These are phyloP conservation scores for Chlorospingus flavigularis DNA, from an alignment of 2,797 vertebrate species.

Conservation along the genomic window DNA sequence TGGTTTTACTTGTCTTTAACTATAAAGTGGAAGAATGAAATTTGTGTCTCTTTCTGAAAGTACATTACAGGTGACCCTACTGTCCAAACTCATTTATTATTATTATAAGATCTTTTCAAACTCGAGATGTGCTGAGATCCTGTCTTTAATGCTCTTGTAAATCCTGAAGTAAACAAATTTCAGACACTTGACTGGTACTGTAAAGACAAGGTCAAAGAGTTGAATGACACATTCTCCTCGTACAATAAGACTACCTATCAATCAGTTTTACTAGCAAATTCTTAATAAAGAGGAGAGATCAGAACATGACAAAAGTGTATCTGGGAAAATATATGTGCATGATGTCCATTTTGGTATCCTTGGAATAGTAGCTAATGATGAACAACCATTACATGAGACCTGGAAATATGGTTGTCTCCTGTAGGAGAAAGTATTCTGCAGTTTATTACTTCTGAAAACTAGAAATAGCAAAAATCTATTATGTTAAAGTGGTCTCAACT, in stretches of 20 bases:
- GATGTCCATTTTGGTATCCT: background rate
- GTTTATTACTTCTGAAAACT: background rate
- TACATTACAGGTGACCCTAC: background rate
- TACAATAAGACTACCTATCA: slow-evolving; percentile 10
- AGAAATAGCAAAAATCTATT: background rate
- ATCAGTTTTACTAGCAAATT: slow-evolving; percentile 55
- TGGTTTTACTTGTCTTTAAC: background rate
- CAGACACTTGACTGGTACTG: background rate
- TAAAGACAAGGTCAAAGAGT: slow-evolving; percentile 46
- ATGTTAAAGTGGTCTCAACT: background rate
- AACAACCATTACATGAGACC: background rate
- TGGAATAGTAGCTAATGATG: background rate
- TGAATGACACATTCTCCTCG: slow-evolving; percentile 7
- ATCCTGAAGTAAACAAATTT: slow-evolving; percentile 62
- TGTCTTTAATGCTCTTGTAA: slow-evolving; percentile 52
- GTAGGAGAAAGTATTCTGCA: background rate
- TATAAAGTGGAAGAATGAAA: background rate
- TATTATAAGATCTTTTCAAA: slow-evolving; percentile 26
- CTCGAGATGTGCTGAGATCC: slow-evolving; percentile 31
- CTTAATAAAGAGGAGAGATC: slow-evolving; percentile 7
- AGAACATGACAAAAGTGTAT: background rate
- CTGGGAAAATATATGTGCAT: background rate
- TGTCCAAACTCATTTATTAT: slow-evolving; percentile 19
- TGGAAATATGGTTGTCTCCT: background rate
- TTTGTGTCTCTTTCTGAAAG: background rate